Percentiles rank a stretch among this genome's conserved stretches.
phyloP scores from a whole-genome alignment of 2,888 invertebrate species.

The Oithona nana region DNA sequence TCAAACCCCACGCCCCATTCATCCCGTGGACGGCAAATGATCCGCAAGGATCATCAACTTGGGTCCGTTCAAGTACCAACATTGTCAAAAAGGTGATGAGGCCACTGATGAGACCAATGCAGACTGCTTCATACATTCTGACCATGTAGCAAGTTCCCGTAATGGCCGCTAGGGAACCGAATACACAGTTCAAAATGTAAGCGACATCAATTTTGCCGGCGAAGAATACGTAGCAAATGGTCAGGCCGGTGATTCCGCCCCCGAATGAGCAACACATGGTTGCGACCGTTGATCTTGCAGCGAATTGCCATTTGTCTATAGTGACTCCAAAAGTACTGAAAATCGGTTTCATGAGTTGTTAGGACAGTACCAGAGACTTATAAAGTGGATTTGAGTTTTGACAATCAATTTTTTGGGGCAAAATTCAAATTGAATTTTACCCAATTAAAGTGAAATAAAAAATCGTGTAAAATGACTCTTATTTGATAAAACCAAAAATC shows the following conservation, averaged over 20 bases:
- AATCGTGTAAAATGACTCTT: too few relatives aligned
- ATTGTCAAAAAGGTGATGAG: not conserved
- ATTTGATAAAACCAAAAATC: too few relatives aligned
- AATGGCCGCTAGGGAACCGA: constrained; percentile 5
- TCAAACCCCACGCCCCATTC: constrained; percentile 9
- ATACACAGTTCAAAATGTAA: not conserved
- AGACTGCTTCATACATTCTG: not conserved
- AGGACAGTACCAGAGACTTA: too few relatives aligned
- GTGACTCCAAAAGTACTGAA: constrained; percentile 11
- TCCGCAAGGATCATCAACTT: constrained; percentile 5
- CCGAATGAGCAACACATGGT: constrained; percentile 13
- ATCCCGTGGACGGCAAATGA: constrained; percentile 7
- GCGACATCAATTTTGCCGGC: not conserved
- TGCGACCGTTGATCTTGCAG: constrained; percentile 8
- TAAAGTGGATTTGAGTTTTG: too few relatives aligned
- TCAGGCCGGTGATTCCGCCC: not conserved
- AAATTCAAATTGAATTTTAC: too few relatives aligned
- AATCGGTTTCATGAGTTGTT: too few relatives aligned
- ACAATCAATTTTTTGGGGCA: too few relatives aligned
- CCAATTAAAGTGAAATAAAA: too few relatives aligned
- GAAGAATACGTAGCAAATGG: constrained; percentile 9
- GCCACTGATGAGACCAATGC: not conserved
- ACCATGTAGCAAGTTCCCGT: constrained; percentile 2
- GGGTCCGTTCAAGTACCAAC: not conserved
- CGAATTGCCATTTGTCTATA: not conserved